These are phyloP conservation scores for Paraplagusia blochii DNA, from an alignment of 2,113 vertebrate species.

Conservation along the genomic window DNA sequence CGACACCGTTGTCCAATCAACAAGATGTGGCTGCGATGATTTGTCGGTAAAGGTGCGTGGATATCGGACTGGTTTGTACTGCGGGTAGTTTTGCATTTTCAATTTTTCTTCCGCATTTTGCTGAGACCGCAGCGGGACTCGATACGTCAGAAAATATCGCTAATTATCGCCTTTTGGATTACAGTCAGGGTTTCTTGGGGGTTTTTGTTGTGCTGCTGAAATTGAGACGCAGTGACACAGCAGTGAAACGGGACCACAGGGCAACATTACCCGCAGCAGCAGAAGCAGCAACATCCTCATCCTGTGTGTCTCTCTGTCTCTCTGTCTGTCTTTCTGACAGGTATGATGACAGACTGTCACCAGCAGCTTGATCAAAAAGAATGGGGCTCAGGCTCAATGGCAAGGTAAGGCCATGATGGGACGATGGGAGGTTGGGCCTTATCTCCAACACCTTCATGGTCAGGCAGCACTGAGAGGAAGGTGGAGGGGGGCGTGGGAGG, in stretches of 20 bases:
- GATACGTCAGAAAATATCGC: too few relatives aligned
- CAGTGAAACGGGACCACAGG: too few relatives aligned
- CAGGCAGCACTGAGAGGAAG: background rate
- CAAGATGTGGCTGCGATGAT: background rate
- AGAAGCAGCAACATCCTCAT: background rate
- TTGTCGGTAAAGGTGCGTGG: background rate
- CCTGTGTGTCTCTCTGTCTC: background rate
- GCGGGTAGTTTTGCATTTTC: background rate
- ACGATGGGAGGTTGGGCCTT: constrained; percentile 11
- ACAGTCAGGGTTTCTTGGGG: too few relatives aligned
- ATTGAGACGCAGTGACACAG: background rate
- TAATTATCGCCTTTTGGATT: too few relatives aligned
- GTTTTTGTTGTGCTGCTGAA: too few relatives aligned
- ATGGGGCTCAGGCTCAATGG: constrained; percentile 65
- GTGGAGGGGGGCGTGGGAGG: too few relatives aligned
- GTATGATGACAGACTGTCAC: constrained; percentile 50
- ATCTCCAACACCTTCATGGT: background rate
- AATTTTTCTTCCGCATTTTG: too few relatives aligned
- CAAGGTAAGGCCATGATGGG: constrained; percentile 60
- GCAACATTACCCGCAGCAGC: background rate
- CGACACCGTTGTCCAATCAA: background rate
- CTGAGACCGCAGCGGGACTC: background rate
- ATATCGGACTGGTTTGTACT: background rate
- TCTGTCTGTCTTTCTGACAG: constrained; percentile 17
- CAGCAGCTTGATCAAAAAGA: constrained; percentile 48